Conservation (phyloP, 2,888 invertebrate species). For the Branchellion lobata region DNA sequence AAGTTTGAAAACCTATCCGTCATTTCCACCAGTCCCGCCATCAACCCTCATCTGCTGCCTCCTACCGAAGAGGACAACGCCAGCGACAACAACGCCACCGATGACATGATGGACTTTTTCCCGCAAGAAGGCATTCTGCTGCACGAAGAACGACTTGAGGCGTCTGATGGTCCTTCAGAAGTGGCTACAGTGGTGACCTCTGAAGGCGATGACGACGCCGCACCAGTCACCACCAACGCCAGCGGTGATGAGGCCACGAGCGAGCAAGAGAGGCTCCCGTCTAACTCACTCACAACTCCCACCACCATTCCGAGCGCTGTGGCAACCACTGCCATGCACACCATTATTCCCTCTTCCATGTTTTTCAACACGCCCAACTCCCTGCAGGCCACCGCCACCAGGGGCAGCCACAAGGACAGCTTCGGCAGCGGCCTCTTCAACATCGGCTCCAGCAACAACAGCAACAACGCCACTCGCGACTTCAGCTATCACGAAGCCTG, state of each 20-base stretch:
- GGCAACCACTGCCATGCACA: not conserved
- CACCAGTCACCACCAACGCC: not conserved
- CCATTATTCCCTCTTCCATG: not conserved
- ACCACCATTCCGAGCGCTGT: not conserved
- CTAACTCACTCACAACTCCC: not conserved
- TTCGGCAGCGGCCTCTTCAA: not conserved
- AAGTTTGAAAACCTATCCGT: no score
- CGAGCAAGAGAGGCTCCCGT: not conserved
- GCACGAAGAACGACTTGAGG: no score
- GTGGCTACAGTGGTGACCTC: conserved; percentile 26
- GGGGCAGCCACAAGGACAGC: not conserved
- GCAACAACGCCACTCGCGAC: not conserved
- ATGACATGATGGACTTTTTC: no score
- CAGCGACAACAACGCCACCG: no score
- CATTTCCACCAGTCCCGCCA: no score
- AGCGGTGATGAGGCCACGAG: not conserved
- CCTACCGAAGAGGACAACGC: no score
- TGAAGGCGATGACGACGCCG: not conserved
- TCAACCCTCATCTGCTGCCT: no score
- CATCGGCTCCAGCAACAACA: not conserved
- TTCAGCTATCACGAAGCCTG: not conserved
- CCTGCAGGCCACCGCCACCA: not conserved
- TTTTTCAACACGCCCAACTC: not conserved
- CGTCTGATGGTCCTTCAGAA: no score
- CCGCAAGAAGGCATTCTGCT: no score